phyloP scores from a whole-genome alignment of 2,888 invertebrate species.

The Andrena praecox region DNA sequence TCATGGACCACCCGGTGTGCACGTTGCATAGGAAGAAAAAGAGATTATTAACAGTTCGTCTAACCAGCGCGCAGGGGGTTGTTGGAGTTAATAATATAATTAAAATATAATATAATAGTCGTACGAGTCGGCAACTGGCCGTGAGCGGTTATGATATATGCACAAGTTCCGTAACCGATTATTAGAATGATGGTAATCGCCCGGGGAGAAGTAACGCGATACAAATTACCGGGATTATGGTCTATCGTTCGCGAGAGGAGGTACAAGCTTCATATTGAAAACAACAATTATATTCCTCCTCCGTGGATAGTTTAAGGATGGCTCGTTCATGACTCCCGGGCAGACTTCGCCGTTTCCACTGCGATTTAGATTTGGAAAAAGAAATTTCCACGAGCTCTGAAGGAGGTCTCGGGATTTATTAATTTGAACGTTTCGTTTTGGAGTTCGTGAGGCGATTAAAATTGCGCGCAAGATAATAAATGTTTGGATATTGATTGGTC shows the following conservation, averaged over 20 bases:
- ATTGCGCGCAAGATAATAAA: background rate
- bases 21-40: background rate
- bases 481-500: background rate
- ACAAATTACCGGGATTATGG: constrained; percentile 30
- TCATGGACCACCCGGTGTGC: constrained; percentile 6
- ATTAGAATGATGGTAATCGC: constrained; percentile 38
- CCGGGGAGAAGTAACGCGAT: constrained; percentile 5
- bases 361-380: background rate
- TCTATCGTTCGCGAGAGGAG: background rate
- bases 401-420: background rate
- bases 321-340: background rate
- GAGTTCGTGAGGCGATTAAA: background rate
- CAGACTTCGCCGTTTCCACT: too few species aligned
- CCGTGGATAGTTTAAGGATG: background rate
- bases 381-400: background rate
- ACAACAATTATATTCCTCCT: constrained; percentile 14
- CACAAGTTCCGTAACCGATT: constrained; percentile 32
- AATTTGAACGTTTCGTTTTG: constrained; percentile 1
- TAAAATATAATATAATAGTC: constrained; percentile 46
- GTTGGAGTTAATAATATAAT: constrained; percentile 40
- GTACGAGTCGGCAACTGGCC: constrained; percentile 27
- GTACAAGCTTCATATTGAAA: background rate
- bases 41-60: constrained; percentile 37
- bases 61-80: constrained; percentile 18
- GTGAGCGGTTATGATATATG: constrained; percentile 16